Percentiles rank a stretch among this genome's conserved stretches.
Evolutionary conservation across 2,888 invertebrate species (phyloP).

Genomic region (Eurytoma adleriae): DNA sequence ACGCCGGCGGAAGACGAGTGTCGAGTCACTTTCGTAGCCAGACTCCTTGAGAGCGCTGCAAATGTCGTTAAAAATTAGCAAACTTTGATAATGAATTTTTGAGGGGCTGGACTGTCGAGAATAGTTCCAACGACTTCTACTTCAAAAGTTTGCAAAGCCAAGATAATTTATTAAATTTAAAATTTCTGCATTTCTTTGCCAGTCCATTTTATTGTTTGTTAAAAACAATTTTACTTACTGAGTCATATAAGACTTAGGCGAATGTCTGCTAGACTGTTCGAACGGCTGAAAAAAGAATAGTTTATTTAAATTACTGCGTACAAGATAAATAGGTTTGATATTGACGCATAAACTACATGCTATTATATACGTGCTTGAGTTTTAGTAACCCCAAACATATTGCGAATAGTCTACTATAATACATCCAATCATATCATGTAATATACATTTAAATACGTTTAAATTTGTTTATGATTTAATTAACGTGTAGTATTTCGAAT

Average conservation of each 20-base stretch:
- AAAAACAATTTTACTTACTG: conserved; percentile 80
- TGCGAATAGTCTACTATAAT: conserved; percentile 38
- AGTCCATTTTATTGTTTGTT: not conserved
- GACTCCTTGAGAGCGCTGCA: conserved; percentile 89
- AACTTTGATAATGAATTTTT: conserved; percentile 35
- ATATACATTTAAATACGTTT: not conserved
- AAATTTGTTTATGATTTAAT: not conserved
- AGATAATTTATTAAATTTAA: conserved; percentile 6
- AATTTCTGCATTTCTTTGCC: not conserved
- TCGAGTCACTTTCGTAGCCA: conserved; percentile 94
- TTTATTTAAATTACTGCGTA: conserved; percentile 6
- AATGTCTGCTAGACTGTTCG: conserved; percentile 82
- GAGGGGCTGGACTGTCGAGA: not conserved
- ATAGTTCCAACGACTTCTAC: conserved; percentile 12
- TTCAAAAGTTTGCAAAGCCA: not conserved
- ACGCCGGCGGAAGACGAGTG: conserved; percentile 88
- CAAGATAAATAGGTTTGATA: not conserved
- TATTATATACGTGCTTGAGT: conserved; percentile 42
- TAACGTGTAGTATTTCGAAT: not conserved
- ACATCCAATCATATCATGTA: conserved; percentile 17
- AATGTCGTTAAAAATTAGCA: conserved; percentile 38
- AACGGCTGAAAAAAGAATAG: conserved; percentile 79
- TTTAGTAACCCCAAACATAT: conserved; percentile 26
- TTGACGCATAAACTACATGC: conserved; percentile 37
- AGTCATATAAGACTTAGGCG: conserved; percentile 87